These are phyloP conservation scores for Marmota monax DNA, from an alignment of 2,113 vertebrate genomes.

Conservation along the genomic window DNA sequence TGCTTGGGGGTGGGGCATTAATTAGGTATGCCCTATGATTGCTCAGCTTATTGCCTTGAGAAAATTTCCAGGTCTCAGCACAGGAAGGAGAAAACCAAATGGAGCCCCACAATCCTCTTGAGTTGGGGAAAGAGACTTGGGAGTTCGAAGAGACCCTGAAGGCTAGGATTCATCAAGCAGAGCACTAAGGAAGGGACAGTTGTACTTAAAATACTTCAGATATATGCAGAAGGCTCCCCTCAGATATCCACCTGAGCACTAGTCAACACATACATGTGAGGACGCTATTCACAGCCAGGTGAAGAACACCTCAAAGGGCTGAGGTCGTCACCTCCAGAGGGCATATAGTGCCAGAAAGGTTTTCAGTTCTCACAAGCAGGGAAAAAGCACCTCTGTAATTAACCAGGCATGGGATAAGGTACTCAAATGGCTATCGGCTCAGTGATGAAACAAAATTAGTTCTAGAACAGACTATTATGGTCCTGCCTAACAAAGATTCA, in stretches of 20 bases:
- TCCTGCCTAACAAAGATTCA: background rate
- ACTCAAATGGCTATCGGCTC: background rate
- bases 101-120: background rate
- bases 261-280: background rate
- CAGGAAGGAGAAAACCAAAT: fast-evolving
- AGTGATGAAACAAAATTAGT: conserved; percentile 15
- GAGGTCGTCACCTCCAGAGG: background rate
- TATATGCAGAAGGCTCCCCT: background rate
- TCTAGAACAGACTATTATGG: background rate
- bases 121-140: background rate
- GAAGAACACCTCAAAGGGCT: background rate
- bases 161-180: background rate
- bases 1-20: background rate
- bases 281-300: background rate
- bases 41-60: background rate
- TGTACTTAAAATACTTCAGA: background rate
- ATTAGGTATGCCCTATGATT: background rate
- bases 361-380: background rate
- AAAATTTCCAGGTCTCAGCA: background rate
- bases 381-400: background rate
- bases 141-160: background rate
- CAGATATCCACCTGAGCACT: background rate
- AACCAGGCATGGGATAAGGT: background rate
- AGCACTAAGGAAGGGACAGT: background rate
- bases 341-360: background rate